Conservation (phyloP, 1,140 invertebrate species). For the Doryteuthis pealeii region DNA sequence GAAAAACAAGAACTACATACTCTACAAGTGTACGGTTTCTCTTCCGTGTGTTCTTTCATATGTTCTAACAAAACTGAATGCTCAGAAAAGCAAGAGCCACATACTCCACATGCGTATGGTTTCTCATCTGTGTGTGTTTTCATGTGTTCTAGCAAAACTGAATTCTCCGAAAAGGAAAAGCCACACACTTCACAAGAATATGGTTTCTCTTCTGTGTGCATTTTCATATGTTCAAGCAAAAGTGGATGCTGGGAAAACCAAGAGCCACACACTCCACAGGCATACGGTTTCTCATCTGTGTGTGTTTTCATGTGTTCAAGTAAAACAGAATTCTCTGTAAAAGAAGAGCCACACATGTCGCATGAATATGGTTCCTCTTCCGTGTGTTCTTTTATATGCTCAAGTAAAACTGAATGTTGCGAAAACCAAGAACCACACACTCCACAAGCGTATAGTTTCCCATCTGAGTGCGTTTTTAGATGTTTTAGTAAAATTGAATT, state of each 20-base stretch:
- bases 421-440: not conserved
- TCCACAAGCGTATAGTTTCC: not conserved
- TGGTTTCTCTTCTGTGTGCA: not conserved
- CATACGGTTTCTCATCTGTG: not conserved
- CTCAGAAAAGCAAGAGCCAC: not conserved
- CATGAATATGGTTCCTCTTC: not conserved
- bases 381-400: not conserved
- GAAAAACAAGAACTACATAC: not conserved
- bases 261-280: not conserved
- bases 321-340: not conserved
- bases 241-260: not conserved
- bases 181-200: conserved; percentile 6
- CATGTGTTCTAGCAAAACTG: not conserved
- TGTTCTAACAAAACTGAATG: not conserved
- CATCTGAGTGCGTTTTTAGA: not conserved
- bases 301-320: not conserved
- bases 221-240: not conserved
- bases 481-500: not conserved
- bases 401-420: not conserved
- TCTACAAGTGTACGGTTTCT: not conserved
- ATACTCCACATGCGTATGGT: not conserved
- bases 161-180: not conserved
- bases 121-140: not conserved
- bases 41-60: not conserved
- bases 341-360: not conserved